These are phyloP conservation scores for Sparidentex hasta DNA, from an alignment of 2,797 vertebrate species.

Conservation along the genomic window DNA sequence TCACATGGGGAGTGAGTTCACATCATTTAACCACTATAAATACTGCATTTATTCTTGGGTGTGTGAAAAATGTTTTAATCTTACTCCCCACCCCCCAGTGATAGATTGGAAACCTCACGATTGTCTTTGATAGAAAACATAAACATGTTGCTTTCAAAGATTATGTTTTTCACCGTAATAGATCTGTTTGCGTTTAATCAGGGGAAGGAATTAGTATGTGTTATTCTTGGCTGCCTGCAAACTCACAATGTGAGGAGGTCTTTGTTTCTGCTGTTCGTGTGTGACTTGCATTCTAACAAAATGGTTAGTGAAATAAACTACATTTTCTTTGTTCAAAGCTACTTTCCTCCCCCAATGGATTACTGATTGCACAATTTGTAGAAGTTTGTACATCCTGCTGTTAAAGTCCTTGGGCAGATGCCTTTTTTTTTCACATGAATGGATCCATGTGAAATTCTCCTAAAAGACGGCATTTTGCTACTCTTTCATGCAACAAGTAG, in stretches of 20 bases:
- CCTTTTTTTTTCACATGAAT: neutral
- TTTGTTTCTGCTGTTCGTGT: conserved; percentile 48
- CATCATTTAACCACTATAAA: conserved; percentile 64
- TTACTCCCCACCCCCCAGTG: conserved; percentile 16
- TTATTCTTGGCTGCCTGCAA: conserved; percentile 63
- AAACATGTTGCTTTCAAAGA: conserved; percentile 33
- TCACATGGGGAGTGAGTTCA: conserved; percentile 48
- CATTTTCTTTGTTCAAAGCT: conserved; percentile 11
- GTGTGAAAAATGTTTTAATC: conserved; percentile 44
- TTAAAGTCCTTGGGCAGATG: neutral
- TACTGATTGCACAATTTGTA: conserved; percentile 18
- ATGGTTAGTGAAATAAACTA: conserved; percentile 29
- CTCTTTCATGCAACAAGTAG: neutral
- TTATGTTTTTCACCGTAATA: conserved; percentile 60
- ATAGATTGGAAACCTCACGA: conserved; percentile 36
- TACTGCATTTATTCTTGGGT: conserved; percentile 48
- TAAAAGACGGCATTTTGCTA: neutral
- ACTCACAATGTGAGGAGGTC: conserved; percentile 41
- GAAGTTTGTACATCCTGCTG: conserved; percentile 7
- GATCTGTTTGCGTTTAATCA: conserved; percentile 79
- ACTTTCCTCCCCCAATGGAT: neutral
- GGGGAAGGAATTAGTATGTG: conserved; percentile 68
- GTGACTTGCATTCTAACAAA: conserved; percentile 47
- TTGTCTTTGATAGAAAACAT: conserved; percentile 40
- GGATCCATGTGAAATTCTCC: neutral